phyloP scores from a whole-genome alignment of 2,888 invertebrate genomes.

The Galerucella nymphaeae region DNA sequence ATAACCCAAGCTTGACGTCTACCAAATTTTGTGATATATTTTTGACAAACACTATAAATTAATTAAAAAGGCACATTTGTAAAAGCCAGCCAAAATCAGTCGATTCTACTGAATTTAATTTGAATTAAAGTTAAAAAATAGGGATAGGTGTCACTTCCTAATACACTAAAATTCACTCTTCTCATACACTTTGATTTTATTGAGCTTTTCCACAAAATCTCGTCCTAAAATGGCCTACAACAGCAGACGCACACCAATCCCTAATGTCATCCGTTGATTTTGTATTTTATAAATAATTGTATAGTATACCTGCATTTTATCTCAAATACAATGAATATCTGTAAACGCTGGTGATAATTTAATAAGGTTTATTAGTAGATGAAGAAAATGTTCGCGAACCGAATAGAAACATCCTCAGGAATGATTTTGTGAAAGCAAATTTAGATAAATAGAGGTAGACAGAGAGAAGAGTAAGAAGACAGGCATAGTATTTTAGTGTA shows the following conservation, averaged over 20 bases:
- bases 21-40: slow-evolving; percentile 11
- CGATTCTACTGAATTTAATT: slow-evolving; percentile 6
- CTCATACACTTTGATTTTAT: slow-evolving; percentile 33
- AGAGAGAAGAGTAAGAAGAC: slow-evolving; percentile 43
- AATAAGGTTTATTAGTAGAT: slow-evolving; percentile 40
- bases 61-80: slow-evolving; percentile 9
- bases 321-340: slow-evolving; percentile 40
- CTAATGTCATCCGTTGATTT: slow-evolving; percentile 25
- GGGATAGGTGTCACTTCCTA: slow-evolving; percentile 30
- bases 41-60: slow-evolving; percentile 4
- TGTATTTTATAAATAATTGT: slow-evolving; percentile 38
- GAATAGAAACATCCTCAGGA: slow-evolving; percentile 35
- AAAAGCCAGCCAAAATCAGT: slow-evolving; percentile 11
- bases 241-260: slow-evolving; percentile 45
- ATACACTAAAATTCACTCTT: slow-evolving; percentile 28
- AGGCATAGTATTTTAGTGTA: slow-evolving; percentile 39
- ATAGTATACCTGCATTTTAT: slow-evolving; percentile 36
- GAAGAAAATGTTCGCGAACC: slow-evolving; percentile 38
- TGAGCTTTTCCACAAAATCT: slow-evolving; percentile 42
- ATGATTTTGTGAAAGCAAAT: slow-evolving; percentile 37
- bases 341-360: slow-evolving; percentile 56
- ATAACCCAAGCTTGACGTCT: slow-evolving; percentile 36
- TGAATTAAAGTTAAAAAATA: neutral
- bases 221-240: slow-evolving; percentile 44
- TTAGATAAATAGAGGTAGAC: slow-evolving; percentile 31